Evolutionary conservation across 2,113 vertebrate genomes (phyloP).

Genomic region (Proteles cristata): DNA sequence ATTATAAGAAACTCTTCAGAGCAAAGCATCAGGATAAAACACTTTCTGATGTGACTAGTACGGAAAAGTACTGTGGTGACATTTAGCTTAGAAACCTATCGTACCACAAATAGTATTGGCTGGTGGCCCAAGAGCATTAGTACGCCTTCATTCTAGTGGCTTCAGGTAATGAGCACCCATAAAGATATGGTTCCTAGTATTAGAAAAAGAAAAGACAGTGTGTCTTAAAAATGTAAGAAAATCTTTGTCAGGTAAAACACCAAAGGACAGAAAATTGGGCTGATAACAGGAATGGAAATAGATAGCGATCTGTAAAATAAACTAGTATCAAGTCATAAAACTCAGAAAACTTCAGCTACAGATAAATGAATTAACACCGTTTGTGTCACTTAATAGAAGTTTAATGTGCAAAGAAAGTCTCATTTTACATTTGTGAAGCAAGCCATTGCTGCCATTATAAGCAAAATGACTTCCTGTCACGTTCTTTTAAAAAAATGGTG

Average conservation of each 20-base stretch:
- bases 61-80: background rate
- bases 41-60: background rate
- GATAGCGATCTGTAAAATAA: background rate
- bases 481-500: background rate
- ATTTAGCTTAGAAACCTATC: background rate
- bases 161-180: background rate
- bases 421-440: background rate
- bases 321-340: background rate
- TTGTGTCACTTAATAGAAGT: background rate
- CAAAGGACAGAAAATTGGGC: background rate
- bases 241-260: background rate
- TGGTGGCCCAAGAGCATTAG: background rate
- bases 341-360: background rate
- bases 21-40: background rate
- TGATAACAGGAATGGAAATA: background rate
- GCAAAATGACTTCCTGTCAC: background rate
- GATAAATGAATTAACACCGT: background rate
- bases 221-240: background rate
- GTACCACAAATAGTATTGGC: background rate
- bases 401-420: background rate
- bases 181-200: background rate
- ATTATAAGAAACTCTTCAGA: background rate
- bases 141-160: background rate
- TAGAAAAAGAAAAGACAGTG: background rate
- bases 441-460: background rate